Percentiles rank a stretch among this genome's conserved stretches.
Evolutionary conservation across 2,797 vertebrate species (phyloP).

Genomic region (Malurus splendens): DNA sequence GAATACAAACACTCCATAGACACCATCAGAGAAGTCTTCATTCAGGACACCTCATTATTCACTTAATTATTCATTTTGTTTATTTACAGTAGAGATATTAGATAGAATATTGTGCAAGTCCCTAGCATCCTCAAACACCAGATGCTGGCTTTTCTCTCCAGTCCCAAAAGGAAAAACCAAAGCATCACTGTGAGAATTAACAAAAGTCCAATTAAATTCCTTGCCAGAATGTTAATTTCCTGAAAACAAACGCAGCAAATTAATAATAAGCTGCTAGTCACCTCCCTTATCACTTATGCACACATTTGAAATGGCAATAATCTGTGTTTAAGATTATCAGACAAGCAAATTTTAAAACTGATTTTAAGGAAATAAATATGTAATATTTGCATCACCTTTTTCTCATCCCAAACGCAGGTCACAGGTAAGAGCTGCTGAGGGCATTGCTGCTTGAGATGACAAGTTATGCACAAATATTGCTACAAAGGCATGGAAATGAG

Average conservation of each 20-base stretch:
- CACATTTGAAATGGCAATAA: slow-evolving; percentile 1
- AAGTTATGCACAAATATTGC: neutral
- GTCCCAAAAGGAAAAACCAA: slow-evolving; percentile 68
- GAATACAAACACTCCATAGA: neutral
- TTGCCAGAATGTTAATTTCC: slow-evolving; percentile 70
- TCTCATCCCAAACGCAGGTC: neutral
- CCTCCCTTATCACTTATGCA: slow-evolving; percentile 38
- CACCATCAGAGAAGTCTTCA: slow-evolving; percentile 36
- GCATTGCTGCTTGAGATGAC: neutral
- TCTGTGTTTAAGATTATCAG: neutral
- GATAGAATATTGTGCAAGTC: slow-evolving; percentile 70
- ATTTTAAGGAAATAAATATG: neutral
- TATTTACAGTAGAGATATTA: slow-evolving; percentile 75
- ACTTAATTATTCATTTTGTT: slow-evolving; percentile 74
- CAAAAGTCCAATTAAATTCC: slow-evolving; percentile 73
- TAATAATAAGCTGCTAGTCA: slow-evolving; percentile 61
- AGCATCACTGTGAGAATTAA: slow-evolving; percentile 70
- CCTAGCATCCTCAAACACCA: slow-evolving; percentile 72
- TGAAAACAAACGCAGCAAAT: slow-evolving; percentile 64
- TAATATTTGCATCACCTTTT: neutral
- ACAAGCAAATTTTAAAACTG: neutral
- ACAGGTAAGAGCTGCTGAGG: neutral
- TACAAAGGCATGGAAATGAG: neutral
- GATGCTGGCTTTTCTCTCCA: slow-evolving; percentile 69
- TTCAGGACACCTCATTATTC: slow-evolving; percentile 66